phyloP scores from a whole-genome alignment of 1,140 invertebrate species.

The Drosophila sucinea region DNA sequence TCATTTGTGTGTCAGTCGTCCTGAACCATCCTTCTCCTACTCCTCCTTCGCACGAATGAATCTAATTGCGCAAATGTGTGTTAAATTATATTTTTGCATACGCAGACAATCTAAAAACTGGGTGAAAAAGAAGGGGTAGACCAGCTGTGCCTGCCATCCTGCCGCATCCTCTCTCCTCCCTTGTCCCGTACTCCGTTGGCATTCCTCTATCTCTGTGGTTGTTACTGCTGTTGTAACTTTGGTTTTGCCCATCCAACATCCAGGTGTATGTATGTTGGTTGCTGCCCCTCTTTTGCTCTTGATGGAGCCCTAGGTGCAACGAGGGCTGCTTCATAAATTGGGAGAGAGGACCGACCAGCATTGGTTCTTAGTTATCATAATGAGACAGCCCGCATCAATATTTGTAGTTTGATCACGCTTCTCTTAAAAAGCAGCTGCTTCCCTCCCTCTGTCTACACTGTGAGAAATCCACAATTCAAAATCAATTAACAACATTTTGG shows the following conservation, averaged over 20 bases:
- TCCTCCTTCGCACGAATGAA: constrained; percentile 70
- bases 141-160: constrained; percentile 35
- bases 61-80: constrained; percentile 81
- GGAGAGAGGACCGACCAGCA: not conserved
- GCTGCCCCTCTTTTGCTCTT: constrained; percentile 9
- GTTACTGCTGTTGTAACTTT: constrained; percentile 37
- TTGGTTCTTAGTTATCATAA: not conserved
- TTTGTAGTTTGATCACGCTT: constrained; percentile 14
- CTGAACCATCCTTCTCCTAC: constrained; percentile 37
- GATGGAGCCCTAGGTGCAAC: constrained; percentile 18
- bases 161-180: not conserved
- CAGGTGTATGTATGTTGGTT: constrained; percentile 54
- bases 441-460: not conserved
- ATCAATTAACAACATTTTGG: not conserved
- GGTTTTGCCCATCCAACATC: constrained; percentile 49
- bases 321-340: constrained; percentile 30
- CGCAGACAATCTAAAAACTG: constrained; percentile 62
- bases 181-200: not conserved
- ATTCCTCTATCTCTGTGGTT: constrained; percentile 3
- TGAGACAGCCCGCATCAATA: constrained; percentile 16
- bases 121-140: constrained; percentile 34
- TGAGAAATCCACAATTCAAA: not conserved
- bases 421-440: not conserved
- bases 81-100: constrained; percentile 82
- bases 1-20: constrained; percentile 72